Base-by-base conservation (phyloP, 2,113 vertebrate genomes). In the Ciconia boyciana region DNA sequence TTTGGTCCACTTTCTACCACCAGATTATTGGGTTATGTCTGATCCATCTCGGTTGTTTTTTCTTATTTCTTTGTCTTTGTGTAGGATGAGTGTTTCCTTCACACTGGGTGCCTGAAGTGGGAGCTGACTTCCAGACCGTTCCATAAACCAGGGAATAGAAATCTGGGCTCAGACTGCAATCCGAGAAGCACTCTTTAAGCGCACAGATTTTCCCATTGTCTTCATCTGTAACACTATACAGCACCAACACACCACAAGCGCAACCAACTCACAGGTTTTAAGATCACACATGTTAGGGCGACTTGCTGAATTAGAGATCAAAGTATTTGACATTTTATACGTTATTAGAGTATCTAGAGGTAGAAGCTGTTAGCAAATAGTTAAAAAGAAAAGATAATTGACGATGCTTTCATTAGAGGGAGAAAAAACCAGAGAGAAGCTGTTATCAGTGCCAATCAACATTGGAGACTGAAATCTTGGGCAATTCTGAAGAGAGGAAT, bases 401-500 rank as follows among this genome's bases (percentile, higher is more conserved):
- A n/a, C 5, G 7, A 85, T 77, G 43, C 39, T 31, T 84, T 84
- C 57, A 84, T 86, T 48, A 94, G 36, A 65, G 52, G 74, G 34
- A 87, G 94, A 96, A 94, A 97, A 77, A 95, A 98, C 84, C 39
- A 60, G 60, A 96, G 95, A 98, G 87, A 98, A 87, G 48, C 31
- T 68, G 79, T 87, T 95, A 94, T 97, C 97, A 91, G 78, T 98
- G 94, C 94, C 93, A 98, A 94, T 98, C 98, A 98, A 97, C 97
- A 98, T 55, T 96, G 98, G 98, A 98, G 98, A 91, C 43, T 92
- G 90, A 97, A 97, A 96, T 91, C 94, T 96, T 94, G 97, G 78
- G 92, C 94, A 94, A 95, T 94, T 98, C 95, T 98, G 97, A 98
- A 97, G 97, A 97, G 95, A 97, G 96, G 97, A 97, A 98, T 98